Evolutionary conservation across 2,797 vertebrate species (phyloP), one percentile per base, ranked within the genome.

Genomic region (Alcedo atthis): DNA sequence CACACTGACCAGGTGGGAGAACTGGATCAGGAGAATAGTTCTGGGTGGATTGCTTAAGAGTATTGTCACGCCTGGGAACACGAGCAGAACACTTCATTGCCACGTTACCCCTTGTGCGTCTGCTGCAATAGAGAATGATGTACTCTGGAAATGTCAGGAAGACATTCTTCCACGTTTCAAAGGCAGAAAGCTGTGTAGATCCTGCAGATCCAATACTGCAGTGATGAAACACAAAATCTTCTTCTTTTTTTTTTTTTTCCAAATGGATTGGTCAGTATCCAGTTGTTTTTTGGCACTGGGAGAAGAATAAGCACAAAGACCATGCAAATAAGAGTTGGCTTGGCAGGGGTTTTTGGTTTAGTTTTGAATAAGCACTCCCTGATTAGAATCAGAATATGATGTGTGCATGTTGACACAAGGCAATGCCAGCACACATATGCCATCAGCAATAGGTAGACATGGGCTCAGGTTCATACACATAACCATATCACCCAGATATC

Each of bases 1-100:
- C 95, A 80, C 86, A 18, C 24, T 3, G 30, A 7, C n/a, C 92
- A 89, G 94, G 92, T 92, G 85, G 89, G 69, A 58, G 12, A 53
- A 8, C 21, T 26, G 74, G 64, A 35, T 4, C 74, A 10, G 78
- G 64, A 63, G 19, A 8, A 57, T 1, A 15, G 15, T 3, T 81
- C 18, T 58, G 75, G 70, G 28, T 1, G 45, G 45, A 86, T 92
- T 80, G n/a, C 59, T 81, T 12, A 22, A 51, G 57, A 70, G 37
- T 12, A 64, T 57, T 71, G 74, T 81, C 82, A 81, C 48, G n/a
- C 35, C 25, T 3, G n/a, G 85, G 85, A 94, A 8, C 62, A 58
- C 66, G 28, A 30, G 53, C 85, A 91, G 80, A 18, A 58, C 62
- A 18, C 15, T 89, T 46, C 54, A 24, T 32, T 90, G 85, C 85